These are phyloP conservation scores for Daktulosphaira vitifoliae DNA, from an alignment of 1,140 invertebrate species.

Conservation along the genomic window DNA sequence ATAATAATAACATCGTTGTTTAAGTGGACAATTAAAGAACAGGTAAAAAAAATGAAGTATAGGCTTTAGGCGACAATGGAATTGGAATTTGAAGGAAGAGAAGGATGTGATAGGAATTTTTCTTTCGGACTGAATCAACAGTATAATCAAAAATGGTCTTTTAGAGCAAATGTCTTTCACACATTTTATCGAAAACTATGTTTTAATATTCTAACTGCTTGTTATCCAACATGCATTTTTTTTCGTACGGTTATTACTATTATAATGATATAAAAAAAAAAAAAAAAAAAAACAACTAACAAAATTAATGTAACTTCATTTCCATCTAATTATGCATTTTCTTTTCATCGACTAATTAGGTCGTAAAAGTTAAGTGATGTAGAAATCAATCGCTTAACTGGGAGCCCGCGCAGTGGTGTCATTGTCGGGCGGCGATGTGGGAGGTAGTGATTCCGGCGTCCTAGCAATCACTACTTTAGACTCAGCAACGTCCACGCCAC, in stretches of 20 bases:
- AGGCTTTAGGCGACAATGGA: neutral
- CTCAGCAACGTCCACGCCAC: conserved; percentile 24
- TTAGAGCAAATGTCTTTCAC: too few species aligned
- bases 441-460: conserved; percentile 21
- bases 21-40: too few species aligned
- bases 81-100: neutral
- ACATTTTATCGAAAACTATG: too few species aligned
- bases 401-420: conserved; percentile 17
- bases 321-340: neutral
- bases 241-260: neutral
- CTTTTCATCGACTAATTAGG: neutral
- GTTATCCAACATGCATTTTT: too few species aligned
- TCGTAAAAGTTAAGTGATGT: too few species aligned
- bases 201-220: too few species aligned
- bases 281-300: neutral
- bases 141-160: too few species aligned
- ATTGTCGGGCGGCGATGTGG: conserved; percentile 7
- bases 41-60: neutral
- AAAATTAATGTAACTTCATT: too few species aligned
- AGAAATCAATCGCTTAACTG: conserved; percentile 22
- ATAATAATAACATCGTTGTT: too few species aligned
- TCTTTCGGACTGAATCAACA: too few species aligned
- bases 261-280: neutral
- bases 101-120: too few species aligned
- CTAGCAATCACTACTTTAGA: neutral